These are phyloP conservation scores for Nerophis lumbriciformis DNA, from an alignment of 2,113 vertebrate species.

Conservation along the genomic window DNA sequence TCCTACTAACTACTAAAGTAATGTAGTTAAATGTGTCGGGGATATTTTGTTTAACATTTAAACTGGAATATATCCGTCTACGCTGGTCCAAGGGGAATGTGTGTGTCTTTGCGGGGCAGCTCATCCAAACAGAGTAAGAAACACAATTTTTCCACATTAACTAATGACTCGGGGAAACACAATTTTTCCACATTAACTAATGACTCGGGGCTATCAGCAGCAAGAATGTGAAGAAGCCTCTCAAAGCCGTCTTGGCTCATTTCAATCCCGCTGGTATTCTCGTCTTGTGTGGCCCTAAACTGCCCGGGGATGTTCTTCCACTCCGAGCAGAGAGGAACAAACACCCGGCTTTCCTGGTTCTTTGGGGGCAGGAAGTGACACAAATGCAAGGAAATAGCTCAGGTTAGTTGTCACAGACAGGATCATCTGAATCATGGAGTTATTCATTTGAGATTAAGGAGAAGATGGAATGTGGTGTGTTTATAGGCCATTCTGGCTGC, in stretches of 20 bases:
- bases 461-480: constrained; percentile 5
- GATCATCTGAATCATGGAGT: constrained; percentile 17
- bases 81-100: background rate
- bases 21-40: too few species aligned
- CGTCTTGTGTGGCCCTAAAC: constrained; percentile 14
- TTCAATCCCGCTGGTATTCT: constrained; percentile 4
- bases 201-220: background rate
- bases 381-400: constrained; percentile 23
- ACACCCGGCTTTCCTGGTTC: background rate
- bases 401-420: constrained; percentile 9
- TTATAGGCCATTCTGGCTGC: constrained; percentile 27
- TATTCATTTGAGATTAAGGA: background rate
- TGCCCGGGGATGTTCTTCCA: constrained; percentile 21
- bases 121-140: background rate
- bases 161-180: background rate
- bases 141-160: background rate
- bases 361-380: constrained; percentile 26
- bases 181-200: background rate
- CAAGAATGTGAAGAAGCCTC: background rate
- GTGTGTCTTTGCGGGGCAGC: background rate
- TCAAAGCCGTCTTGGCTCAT: background rate
- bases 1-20: too few species aligned
- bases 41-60: too few species aligned
- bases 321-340: background rate
- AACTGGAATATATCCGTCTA: too few species aligned